A percentile compares a stretch with the other conserved stretches of the same genome.
phyloP scores from a whole-genome alignment of 2,113 vertebrate species.

The Dryoscopus gambensis region DNA sequence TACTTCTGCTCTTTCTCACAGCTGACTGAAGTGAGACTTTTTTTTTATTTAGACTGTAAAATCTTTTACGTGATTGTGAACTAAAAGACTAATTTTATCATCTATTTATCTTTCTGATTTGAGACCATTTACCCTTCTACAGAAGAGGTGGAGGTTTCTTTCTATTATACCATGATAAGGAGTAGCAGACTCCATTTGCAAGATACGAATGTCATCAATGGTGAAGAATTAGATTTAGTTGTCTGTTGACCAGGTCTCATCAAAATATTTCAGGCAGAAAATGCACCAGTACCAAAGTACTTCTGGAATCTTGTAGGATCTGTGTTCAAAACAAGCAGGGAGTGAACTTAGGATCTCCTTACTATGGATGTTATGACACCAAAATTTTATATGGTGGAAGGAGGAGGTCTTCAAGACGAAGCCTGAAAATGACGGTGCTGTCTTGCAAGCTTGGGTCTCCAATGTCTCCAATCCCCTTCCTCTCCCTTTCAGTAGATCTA shows the following conservation, averaged over 20 bases:
- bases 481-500: not conserved
- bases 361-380: not conserved
- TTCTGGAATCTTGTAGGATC: not conserved
- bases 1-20: not conserved
- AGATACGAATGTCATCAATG: not conserved
- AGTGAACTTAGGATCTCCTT: not conserved
- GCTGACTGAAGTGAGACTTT: not conserved
- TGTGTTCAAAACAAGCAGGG: not conserved
- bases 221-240: not conserved
- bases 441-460: not conserved
- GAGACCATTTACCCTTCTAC: not conserved
- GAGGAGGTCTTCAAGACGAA: no score
- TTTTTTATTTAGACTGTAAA: not conserved
- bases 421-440: not conserved
- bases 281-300: not conserved
- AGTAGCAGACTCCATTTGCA: not conserved
- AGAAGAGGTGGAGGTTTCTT: not conserved
- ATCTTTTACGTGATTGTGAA: not conserved
- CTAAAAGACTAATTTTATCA: not conserved
- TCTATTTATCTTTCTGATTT: not conserved
- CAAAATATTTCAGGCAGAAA: not conserved
- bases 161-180: not conserved
- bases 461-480: not conserved
- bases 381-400: not conserved
- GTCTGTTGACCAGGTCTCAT: not conserved